Evolutionary conservation across 2,888 invertebrate species (phyloP), one percentile per base, ranked within the genome.

Genomic region (Hydropsyche betteni): DNA sequence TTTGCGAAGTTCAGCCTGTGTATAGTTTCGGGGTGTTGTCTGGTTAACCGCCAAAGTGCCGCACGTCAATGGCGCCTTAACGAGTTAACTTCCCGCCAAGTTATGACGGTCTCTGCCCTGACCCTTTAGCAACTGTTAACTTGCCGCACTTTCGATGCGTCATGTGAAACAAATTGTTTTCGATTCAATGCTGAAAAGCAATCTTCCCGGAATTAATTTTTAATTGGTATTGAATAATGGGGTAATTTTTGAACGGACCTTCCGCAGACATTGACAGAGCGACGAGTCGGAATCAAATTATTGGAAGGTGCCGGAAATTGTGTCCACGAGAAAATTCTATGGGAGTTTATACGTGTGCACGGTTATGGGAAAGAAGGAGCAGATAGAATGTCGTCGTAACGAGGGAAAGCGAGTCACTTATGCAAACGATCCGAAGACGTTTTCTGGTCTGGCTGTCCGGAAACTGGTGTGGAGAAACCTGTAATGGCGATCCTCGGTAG

Each of bases 1-100:
- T 44, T 44, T 44, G 10, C 10, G 3, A 44, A 44, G 44, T 44
- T 8, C 1, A 1, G 10, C 7, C 10, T 44, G 44, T 44, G 7
- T 44, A 64, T 64, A 34, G 64, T 16, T 34, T 34, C 16, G 12
- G 12, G 55, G 55, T 33, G 51, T 36, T 50, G 69, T 36, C 44
- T 16, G 24, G 38, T 51, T 50, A 68, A 68, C 68, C 68, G 36
- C 34, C 14, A 24, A 58, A 44, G 68, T 68, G 44, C 36, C 36
- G 34, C 12, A 14, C 69, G 44, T 69, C 69, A 69, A 69, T 69
- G 69, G 69, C 50, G n/a, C 24, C 69, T 69, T 69, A 69, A 69
- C 38, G 69, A 69, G 69, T 69, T 69, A 50, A 69, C 38, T 69
- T 69, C 44, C 51, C 16, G 51, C 51, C 44, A 24, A 69, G 69